A percentile compares a stretch with the other conserved stretches of the same genome.
Evolutionary conservation across 2,797 vertebrate genomes (phyloP).

Genomic region (Triplophysa bombifrons): DNA sequence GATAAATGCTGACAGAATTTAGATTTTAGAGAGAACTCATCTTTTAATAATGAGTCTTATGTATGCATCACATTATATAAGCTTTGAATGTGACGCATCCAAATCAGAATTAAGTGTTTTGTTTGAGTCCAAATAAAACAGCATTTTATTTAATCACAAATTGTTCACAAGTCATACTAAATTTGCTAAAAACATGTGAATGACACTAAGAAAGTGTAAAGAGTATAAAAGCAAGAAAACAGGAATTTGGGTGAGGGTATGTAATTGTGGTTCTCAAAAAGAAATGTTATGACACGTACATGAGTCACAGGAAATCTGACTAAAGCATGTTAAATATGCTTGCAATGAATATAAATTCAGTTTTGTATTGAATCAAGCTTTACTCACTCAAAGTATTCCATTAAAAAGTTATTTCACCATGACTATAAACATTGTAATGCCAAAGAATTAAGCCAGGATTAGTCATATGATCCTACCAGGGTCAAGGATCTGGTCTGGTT

Average conservation of each 20-base stretch:
- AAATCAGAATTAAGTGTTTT: too few relatives aligned
- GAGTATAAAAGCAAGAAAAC: background rate
- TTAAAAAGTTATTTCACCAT: slow-evolving; percentile 51
- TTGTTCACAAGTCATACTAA: background rate
- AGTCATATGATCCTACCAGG: slow-evolving; percentile 67
- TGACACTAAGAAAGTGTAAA: background rate
- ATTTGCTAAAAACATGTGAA: slow-evolving; percentile 9
- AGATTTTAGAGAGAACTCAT: too few relatives aligned
- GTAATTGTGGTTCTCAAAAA: slow-evolving; percentile 24
- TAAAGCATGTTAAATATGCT: slow-evolving; percentile 42
- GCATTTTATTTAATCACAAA: background rate
- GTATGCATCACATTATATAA: too few relatives aligned
- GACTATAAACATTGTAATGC: slow-evolving; percentile 67
- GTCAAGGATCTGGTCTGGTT: background rate
- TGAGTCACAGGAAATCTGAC: slow-evolving; percentile 51
- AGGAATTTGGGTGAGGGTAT: background rate
- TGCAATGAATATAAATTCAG: slow-evolving; percentile 8
- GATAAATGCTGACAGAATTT: too few relatives aligned
- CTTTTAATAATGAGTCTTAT: too few relatives aligned
- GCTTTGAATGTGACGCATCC: too few relatives aligned
- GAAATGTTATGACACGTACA: slow-evolving; percentile 31
- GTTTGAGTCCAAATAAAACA: too few relatives aligned
- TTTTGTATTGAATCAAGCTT: slow-evolving; percentile 33
- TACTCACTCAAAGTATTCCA: slow-evolving; percentile 12
- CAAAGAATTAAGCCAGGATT: slow-evolving; percentile 70